Base-by-base conservation (phyloP, 37 sponge, comb jelly and placozoan genomes). In the Beroe forskalii region DNA sequence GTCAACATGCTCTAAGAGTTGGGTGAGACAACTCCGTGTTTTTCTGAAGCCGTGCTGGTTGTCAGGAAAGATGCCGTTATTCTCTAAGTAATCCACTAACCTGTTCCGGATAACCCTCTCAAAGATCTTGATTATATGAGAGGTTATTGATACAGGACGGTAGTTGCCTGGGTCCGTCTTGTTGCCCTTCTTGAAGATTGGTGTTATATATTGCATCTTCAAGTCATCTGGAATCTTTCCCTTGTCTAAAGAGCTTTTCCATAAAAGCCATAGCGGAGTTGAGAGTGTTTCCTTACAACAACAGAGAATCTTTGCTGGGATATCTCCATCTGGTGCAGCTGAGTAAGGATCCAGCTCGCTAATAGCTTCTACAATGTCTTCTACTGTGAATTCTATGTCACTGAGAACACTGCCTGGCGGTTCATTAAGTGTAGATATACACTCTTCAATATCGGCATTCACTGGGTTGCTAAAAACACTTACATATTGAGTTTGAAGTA, bases 391-490 rank as follows among this genome's bases (percentile, higher is more conserved):
- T 17, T 55, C 60, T 55, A 55, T 55, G 60, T 55, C 60, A 20
- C 17, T 17, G 17, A 17, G 60, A 17, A 17, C 17, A 55, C 9
- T 20, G 17, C 17, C 60, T 9, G 17, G 17, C 14, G 9, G 14
- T 55, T 55, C 60, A 9, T 20, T 9, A n/a, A n/a, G n/a, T n/a
- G n/a, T n/a, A n/a, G n/a, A n/a, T n/a, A n/a, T 25, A 14, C 20
- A 66, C 20, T 27, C n/a, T 66, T 66, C 67, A 8, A 24, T 24
- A 66, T 66, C 67, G 20, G 28, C 28, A 8, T 66, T 24, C 27
- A 6, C 67, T 25, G 67, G 67, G 67, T 66, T 24, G 28, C 67
- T 66, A 66, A 66, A 66, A 27, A 66, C 67, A 66, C 67, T 14
- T 8, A 66, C 67, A 66, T 66, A 66, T 24, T 66, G 67, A 14